Conservation (phyloP, 2,797 vertebrate genomes). For the Squalus acanthias region DNA sequence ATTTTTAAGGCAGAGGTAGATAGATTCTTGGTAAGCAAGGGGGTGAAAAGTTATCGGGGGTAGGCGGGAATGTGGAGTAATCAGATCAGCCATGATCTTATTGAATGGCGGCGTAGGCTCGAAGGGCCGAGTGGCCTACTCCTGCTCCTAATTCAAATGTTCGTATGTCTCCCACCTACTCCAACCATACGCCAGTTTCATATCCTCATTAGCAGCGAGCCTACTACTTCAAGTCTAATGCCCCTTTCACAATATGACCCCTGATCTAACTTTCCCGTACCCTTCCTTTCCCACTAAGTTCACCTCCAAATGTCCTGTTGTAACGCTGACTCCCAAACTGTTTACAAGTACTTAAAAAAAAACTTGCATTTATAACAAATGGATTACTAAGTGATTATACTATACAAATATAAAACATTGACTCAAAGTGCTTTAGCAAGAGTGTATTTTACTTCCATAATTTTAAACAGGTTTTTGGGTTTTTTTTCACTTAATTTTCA, state of each 20-base stretch:
- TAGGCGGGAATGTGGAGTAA: no score
- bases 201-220: background rate
- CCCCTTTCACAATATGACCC: background rate
- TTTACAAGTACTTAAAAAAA: background rate
- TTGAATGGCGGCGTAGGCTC: no score
- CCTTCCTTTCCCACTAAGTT: background rate
- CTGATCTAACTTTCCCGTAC: background rate
- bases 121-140: no score
- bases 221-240: background rate
- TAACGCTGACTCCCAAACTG: background rate
- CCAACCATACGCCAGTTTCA: background rate
- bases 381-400: background rate
- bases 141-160: no score
- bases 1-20: no score
- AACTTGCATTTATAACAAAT: background rate
- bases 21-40: no score
- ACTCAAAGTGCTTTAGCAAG: background rate
- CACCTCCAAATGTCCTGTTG: background rate
- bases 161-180: background rate
- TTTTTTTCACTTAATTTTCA: background rate
- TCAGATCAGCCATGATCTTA: no score
- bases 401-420: background rate
- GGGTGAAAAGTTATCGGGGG: no score
- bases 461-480: background rate
- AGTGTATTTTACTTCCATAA: background rate